These are phyloP conservation scores for Rousettus leschenaultii DNA, from an alignment of 2,113 vertebrate species.

Conservation along the genomic window DNA sequence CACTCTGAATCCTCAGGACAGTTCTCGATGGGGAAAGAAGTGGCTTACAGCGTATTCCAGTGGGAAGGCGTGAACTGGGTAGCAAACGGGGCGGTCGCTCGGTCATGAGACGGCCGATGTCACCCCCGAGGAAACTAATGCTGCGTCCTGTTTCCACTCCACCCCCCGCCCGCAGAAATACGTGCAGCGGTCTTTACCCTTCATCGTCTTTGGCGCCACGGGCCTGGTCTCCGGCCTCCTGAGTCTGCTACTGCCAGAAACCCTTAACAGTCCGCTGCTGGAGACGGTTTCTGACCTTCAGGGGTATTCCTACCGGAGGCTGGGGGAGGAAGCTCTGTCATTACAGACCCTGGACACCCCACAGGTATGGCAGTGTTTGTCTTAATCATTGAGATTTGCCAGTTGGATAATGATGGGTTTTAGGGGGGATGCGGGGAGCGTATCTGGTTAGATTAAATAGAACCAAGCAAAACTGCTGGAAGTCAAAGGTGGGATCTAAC, in stretches of 20 bases:
- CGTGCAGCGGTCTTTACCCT: constrained; percentile 85
- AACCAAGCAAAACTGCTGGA: background rate
- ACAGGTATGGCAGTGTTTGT: constrained; percentile 70
- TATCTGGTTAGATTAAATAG: background rate
- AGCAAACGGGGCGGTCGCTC: background rate
- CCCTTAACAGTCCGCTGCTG: constrained; percentile 83
- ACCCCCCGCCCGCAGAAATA: constrained; percentile 73
- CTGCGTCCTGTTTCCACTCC: background rate
- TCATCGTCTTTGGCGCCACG: constrained; percentile 83
- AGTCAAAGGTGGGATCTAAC: background rate
- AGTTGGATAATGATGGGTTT: background rate
- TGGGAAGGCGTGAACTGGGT: background rate
- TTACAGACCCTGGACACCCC: constrained; percentile 78
- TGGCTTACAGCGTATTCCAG: background rate
- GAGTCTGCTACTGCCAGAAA: constrained; percentile 86
- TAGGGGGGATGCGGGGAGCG: rapidly evolving
- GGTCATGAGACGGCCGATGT: background rate
- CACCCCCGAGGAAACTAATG: background rate
- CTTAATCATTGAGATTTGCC: background rate
- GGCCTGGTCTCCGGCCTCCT: constrained; percentile 83
- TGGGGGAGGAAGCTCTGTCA: constrained; percentile 79
- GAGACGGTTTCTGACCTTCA: constrained; percentile 86
- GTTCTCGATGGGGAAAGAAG: background rate
- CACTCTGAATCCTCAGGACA: background rate
- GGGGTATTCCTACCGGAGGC: constrained; percentile 77